Percentiles rank a stretch among this genome's conserved stretches.
Evolutionary conservation across 2,113 vertebrate species (phyloP).

Genomic region (Sceloporus undulatus): DNA sequence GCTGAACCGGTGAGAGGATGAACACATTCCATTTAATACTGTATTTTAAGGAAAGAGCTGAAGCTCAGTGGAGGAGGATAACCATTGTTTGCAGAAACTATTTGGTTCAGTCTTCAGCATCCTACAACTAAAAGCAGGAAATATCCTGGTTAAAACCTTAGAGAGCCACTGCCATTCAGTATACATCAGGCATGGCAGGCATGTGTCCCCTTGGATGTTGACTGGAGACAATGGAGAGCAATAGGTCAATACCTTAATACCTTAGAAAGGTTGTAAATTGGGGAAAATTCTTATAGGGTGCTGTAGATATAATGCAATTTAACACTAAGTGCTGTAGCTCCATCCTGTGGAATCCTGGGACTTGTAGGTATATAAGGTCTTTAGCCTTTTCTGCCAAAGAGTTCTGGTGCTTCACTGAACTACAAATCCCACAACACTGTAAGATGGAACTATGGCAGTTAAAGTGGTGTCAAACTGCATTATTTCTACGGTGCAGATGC

Average conservation of each 20-base stretch:
- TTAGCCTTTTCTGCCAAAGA: too few relatives aligned
- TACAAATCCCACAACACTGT: too few relatives aligned
- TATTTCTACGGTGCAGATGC: background rate
- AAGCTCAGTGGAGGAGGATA: background rate
- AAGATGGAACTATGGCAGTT: too few relatives aligned
- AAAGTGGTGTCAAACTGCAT: too few relatives aligned
- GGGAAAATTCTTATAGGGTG: too few relatives aligned
- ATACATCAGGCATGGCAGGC: background rate
- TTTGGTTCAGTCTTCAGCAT: background rate
- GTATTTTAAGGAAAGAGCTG: background rate
- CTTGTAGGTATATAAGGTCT: too few relatives aligned
- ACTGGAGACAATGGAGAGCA: background rate
- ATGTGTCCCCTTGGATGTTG: background rate
- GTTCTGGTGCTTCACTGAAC: too few relatives aligned
- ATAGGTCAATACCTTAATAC: too few relatives aligned
- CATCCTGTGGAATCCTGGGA: too few relatives aligned
- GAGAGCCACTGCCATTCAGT: background rate
- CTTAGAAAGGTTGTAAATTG: background rate
- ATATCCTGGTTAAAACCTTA: background rate
- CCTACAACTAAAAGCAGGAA: background rate
- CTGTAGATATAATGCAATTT: too few relatives aligned
- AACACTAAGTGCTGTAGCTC: too few relatives aligned
- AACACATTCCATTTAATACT: background rate
- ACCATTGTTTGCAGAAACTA: background rate
- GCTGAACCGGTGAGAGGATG: conserved; percentile 69